Evolutionary conservation across 2,888 invertebrate species (phyloP).

Genomic region (Trachelus stipa): DNA sequence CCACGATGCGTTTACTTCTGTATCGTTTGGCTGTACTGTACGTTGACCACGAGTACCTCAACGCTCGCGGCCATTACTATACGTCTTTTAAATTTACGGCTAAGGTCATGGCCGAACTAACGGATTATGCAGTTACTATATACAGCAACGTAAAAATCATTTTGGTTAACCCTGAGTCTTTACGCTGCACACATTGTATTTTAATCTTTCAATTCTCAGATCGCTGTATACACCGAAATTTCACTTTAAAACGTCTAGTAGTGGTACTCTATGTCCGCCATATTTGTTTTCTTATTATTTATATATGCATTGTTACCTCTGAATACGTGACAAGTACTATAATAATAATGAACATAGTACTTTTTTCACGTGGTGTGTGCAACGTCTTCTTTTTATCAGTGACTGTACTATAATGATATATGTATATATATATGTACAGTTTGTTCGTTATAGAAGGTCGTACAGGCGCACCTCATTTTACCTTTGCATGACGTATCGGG

Average conservation of each 20-base stretch:
- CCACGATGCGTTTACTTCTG: background rate
- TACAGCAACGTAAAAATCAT: background rate
- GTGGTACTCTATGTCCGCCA: too few relatives aligned
- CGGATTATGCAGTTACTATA: background rate
- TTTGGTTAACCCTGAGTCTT: background rate
- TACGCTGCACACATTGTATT: background rate
- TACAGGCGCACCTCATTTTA: conserved; percentile 5
- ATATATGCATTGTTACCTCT: background rate
- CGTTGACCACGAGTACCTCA: background rate
- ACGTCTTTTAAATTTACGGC: background rate
- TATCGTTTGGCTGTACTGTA: background rate
- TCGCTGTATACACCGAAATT: background rate
- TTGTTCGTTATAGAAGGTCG: background rate
- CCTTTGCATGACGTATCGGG: background rate
- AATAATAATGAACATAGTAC: background rate
- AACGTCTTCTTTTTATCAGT: background rate
- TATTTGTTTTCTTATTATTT: too few relatives aligned
- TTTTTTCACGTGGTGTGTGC: background rate
- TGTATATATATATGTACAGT: background rate
- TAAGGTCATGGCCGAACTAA: conserved; percentile 12
- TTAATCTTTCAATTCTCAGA: background rate
- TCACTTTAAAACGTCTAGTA: background rate
- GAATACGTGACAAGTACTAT: background rate
- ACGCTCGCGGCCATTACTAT: conserved; percentile 2
- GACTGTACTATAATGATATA: background rate